A percentile compares a stretch with the other conserved stretches of the same genome.
phyloP scores from a whole-genome alignment of 2,888 invertebrate genomes.

The Hermaeophaga mercurialis region DNA sequence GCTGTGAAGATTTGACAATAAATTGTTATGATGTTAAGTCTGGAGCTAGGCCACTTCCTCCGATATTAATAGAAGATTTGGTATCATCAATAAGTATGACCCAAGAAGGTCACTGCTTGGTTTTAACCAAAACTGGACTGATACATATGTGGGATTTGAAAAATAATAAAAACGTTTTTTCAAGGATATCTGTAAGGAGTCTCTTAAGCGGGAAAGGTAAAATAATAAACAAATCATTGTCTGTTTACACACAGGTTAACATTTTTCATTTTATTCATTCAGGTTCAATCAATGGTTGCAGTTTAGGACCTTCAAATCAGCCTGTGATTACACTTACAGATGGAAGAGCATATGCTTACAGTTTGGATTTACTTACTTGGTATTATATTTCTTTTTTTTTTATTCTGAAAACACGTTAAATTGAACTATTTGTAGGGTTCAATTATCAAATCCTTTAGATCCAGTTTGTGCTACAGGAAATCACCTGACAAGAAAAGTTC shows the following conservation, averaged over 20 bases:
- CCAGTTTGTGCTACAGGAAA: constrained; percentile 60
- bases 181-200: constrained; percentile 66
- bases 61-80: constrained; percentile 63
- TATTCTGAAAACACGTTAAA: too few species aligned
- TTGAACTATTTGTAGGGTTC: constrained; percentile 61
- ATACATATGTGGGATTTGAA: constrained; percentile 68
- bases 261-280: constrained; percentile 41
- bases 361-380: constrained; percentile 77
- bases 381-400: too few species aligned
- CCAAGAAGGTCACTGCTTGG: constrained; percentile 59
- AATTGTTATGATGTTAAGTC: constrained; percentile 65
- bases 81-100: constrained; percentile 64
- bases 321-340: constrained; percentile 85
- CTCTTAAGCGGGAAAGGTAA: constrained; percentile 64
- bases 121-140: constrained; percentile 62
- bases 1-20: constrained; percentile 72
- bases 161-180: constrained; percentile 58
- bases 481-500: constrained; percentile 53
- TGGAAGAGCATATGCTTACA: constrained; percentile 85
- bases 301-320: constrained; percentile 67
- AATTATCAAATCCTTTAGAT: constrained; percentile 61
- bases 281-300: constrained; percentile 65
- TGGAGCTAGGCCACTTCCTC: constrained; percentile 60
- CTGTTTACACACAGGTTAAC: not conserved
- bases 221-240: constrained; percentile 1